Base-by-base conservation (phyloP, 1,140 invertebrate genomes). In the Magallana angulata region DNA sequence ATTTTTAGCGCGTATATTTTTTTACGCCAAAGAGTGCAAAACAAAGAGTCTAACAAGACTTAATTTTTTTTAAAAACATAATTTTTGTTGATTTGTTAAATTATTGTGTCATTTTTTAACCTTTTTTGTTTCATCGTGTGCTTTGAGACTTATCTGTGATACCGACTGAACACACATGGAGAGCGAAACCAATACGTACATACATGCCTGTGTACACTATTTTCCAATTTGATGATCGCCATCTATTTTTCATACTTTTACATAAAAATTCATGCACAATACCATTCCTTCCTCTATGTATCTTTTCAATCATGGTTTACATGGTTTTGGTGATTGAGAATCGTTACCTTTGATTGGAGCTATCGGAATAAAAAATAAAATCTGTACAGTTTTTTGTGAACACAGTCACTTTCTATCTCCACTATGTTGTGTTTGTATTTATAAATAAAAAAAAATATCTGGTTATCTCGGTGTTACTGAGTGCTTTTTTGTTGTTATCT, bases 351-450 rank as follows among this genome's bases (percentile, higher is more conserved):
- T 30, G 24, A 30, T 76, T 36, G 24, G 36, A 48, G 36, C 12
- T 11, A 76, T 76, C 24, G 68, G 68, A 76, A 30, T 16, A 18
- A 68, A 68, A 68, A 68, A 30, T n/a, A 24, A 30, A 76, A 36
- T 6, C 6, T 64, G 5, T 48, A 48, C 24, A 4, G 64, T 71
- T n/a, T 68, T 24, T 68, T 71, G 18, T 48, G 36, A 48, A 76
- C 68, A 76, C 68, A 30, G 12, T 76, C 68, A 36, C 36, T 76
- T 7, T 36, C 8, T 24, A 30, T 12, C 68, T 76, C 68, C 68
- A 76, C 68, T 7, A 76, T 76, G 68, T 76, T 76, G 68, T 76
- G 68, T 76, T 76, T 76, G 68, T 76, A 76, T 76, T 76, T 76
- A 76, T 76, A 4, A 76, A 76, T 76, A 48, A 76, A 76, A 64